phyloP scores from a whole-genome alignment of 2,113 vertebrate genomes.

The Chaetodon auriga region DNA sequence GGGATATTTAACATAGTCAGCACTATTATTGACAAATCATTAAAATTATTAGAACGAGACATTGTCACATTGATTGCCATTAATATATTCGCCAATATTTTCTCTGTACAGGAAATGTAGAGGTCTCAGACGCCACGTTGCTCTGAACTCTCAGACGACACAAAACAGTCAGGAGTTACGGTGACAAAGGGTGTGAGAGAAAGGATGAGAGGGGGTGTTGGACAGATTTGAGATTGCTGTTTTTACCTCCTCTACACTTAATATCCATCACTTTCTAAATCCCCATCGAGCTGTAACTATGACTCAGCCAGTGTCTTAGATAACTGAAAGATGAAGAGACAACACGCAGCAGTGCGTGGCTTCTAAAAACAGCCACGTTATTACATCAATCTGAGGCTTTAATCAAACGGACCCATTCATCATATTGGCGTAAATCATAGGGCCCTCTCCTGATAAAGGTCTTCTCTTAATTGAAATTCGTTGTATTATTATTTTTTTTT shows the following conservation, averaged over 20 bases:
- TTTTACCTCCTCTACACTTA: conserved; percentile 68
- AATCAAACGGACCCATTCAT: conserved; percentile 54
- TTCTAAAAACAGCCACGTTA: conserved; percentile 45
- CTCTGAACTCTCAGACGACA: background rate
- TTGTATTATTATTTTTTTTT: conserved; percentile 38
- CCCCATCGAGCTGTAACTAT: conserved; percentile 63
- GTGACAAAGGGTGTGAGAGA: conserved; percentile 28
- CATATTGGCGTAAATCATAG: conserved; percentile 4
- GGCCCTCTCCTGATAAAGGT: conserved; percentile 20
- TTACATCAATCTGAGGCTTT: conserved; percentile 44
- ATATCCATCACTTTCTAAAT: conserved; percentile 68
- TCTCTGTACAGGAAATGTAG: background rate
- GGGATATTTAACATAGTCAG: background rate
- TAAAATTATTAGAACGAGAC: conserved; percentile 5
- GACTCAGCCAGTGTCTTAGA: conserved; percentile 70
- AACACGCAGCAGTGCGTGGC: conserved; percentile 33
- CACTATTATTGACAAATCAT: conserved; percentile 21
- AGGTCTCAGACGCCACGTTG: background rate
- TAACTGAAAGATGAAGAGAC: conserved; percentile 54
- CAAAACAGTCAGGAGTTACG: conserved; percentile 9
- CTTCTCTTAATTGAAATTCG: conserved; percentile 47
- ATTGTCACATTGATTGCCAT: background rate
- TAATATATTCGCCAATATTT: conserved; percentile 26
- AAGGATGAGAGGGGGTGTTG: conserved; percentile 51
- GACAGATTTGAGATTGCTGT: conserved; percentile 60